A percentile compares a stretch with the other conserved stretches of the same genome.
phyloP scores from a whole-genome alignment of 2,113 vertebrate species.

The Poecilia latipinna region DNA sequence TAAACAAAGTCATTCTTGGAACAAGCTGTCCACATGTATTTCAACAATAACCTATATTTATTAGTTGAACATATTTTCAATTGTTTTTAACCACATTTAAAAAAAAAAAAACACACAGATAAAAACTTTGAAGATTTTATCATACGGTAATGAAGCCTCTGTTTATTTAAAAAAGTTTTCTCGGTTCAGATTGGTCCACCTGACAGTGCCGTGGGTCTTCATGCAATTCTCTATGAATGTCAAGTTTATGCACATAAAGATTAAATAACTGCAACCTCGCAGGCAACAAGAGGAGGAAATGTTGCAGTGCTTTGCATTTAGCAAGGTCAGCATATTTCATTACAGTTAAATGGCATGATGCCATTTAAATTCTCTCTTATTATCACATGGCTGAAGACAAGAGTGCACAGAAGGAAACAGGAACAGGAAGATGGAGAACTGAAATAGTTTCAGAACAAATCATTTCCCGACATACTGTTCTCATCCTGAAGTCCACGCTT shows the following conservation, averaged over 20 bases:
- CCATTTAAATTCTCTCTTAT: conserved; percentile 25
- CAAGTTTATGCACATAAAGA: conserved; percentile 6
- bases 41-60: conserved; percentile 4
- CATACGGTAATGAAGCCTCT: neutral
- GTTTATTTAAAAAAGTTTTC: neutral
- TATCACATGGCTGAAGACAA: conserved; percentile 22
- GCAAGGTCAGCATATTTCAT: conserved; percentile 48
- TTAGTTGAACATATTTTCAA: neutral
- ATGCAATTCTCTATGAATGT: neutral
- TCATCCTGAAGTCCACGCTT: neutral
- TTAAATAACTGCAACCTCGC: conserved; percentile 7
- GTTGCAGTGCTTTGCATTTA: conserved; percentile 28
- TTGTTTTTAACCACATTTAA: neutral
- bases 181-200: neutral
- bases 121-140: neutral
- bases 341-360: conserved; percentile 17
- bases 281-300: conserved; percentile 59
- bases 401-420: conserved; percentile 13
- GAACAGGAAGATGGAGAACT: neutral
- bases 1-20: conserved; percentile 50
- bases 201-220: neutral
- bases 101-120: neutral
- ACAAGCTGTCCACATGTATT: conserved; percentile 4
- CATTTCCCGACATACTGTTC: neutral
- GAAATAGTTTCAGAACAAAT: neutral